These are phyloP conservation scores for Rhyzopertha dominica DNA, from an alignment of 1,140 invertebrate genomes.

Conservation along the genomic window DNA sequence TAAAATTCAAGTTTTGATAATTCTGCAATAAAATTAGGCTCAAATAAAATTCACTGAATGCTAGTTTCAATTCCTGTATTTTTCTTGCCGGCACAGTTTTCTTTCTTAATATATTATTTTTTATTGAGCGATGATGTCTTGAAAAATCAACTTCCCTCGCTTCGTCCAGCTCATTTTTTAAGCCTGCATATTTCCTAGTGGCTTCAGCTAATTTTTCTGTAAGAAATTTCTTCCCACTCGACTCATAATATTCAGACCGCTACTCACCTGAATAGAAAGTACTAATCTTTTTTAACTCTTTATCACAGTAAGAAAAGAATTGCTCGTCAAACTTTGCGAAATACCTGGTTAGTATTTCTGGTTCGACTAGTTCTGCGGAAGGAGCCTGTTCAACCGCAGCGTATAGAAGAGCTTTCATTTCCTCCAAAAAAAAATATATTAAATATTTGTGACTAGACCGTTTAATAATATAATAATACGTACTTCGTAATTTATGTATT, in stretches of 20 bases:
- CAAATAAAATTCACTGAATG: constrained; percentile 98
- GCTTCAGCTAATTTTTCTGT: constrained; percentile 96
- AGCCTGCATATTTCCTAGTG: constrained; percentile 85
- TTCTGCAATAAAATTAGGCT: constrained; percentile 90
- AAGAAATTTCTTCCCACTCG: constrained; percentile 13
- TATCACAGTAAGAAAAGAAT: constrained; percentile 93
- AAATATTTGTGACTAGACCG: constrained; percentile 2
- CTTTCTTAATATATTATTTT: constrained; percentile 44
- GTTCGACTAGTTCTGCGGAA: constrained; percentile 78
- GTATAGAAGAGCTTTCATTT: constrained; percentile 90
- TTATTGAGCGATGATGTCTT: constrained; percentile 49
- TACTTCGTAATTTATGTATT: constrained; percentile 98
- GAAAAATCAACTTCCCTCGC: constrained; percentile 62
- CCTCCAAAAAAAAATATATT: constrained; percentile 50
- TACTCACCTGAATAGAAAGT: constrained; percentile 88
- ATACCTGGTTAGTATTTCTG: constrained; percentile 81
- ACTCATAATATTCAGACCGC: constrained; percentile 10
- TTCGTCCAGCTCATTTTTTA: constrained; percentile 83
- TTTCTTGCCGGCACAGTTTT: constrained; percentile 65
- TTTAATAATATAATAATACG: constrained; percentile 17
- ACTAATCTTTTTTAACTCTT: constrained; percentile 93
- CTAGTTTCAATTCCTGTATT: constrained; percentile 91
- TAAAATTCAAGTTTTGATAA: constrained; percentile 95
- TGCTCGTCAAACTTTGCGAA: constrained; percentile 95
- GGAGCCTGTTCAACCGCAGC: constrained; percentile 83